Base-by-base conservation (phyloP, 2,113 vertebrate species). In the Rhea pennata region DNA sequence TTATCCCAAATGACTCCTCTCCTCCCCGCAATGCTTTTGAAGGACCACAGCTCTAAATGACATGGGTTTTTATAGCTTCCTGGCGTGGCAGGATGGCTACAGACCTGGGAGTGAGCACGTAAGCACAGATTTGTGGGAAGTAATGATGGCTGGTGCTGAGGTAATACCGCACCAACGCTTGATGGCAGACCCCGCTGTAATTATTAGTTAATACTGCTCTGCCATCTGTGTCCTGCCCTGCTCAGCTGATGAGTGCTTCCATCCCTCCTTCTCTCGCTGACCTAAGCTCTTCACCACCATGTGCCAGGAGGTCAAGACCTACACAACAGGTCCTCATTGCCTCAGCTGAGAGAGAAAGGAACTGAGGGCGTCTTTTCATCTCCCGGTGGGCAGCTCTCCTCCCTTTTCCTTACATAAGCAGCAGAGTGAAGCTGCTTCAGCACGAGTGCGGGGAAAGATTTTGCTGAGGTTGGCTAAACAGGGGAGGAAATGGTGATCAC, bases 151-250 rank as follows among this genome's bases (percentile, higher is more conserved):
- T 59, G 56, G 46, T 48, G 46, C 46, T 48, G 16, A 19, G 46
- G 46, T 48, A 48, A 19, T 48, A 1, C 31, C 78, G 42, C n/a
- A 17, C 7, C 11, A 1, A 29, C 67, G 33, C 23, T 82, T 0
- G 0, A 22, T 10, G 22, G 19, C 44, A 87, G 81, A 71, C 14
- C 8, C 0, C 0, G 19, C 50, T 89, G 50, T 13, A 15, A 4
- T 0, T 40, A 36, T 39, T 40, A 46, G 50, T 27, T 42, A 10
- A 4, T 13, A 4, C 12, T 40, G 40, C 44, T 46, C 44, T 46
- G 44, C 46, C 46, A 48, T 48, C 44, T 46, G 46, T 48, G 46
- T 48, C 46, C 46, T 48, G 46, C 46, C 19, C 46, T 48, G 17
- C 46, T 17, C 46, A 9, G 46, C 17, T 48, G 46, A 19, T 48